Percentiles rank a stretch among this genome's conserved stretches.
phyloP scores from a whole-genome alignment of 2,113 vertebrate species.

The Thinocorus orbignyianus region DNA sequence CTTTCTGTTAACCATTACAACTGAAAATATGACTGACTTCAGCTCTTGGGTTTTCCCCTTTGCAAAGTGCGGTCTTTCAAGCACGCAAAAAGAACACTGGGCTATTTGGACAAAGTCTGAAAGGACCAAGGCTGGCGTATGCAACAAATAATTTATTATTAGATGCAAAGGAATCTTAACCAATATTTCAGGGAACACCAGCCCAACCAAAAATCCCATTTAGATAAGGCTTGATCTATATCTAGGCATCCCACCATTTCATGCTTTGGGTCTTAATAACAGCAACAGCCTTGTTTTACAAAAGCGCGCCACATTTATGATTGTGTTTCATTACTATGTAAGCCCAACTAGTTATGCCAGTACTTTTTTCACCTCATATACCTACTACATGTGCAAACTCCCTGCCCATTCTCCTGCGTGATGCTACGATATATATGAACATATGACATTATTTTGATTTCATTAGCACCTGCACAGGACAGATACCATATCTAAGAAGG shows the following conservation, averaged over 20 bases:
- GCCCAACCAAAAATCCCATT: not conserved
- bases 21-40: not conserved
- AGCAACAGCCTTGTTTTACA: not conserved
- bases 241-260: not conserved
- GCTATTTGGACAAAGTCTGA: not conserved
- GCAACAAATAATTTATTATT: not conserved
- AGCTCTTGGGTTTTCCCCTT: not conserved
- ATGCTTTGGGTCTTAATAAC: not conserved
- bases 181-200: not conserved
- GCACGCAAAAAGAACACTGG: not conserved
- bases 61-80: not conserved
- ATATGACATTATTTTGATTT: not conserved
- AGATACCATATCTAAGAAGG: not conserved
- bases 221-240: not conserved
- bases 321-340: not conserved
- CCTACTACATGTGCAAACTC: not conserved
- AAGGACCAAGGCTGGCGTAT: not conserved
- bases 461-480: not conserved
- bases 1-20: not conserved
- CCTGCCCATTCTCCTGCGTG: too few relatives aligned
- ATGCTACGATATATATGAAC: not conserved
- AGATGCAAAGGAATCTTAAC: not conserved
- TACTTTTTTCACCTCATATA: not conserved
- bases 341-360: not conserved
- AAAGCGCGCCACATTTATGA: not conserved